phyloP scores from a whole-genome alignment of 2,797 vertebrate genomes.

The Melanotaenia boesemani region DNA sequence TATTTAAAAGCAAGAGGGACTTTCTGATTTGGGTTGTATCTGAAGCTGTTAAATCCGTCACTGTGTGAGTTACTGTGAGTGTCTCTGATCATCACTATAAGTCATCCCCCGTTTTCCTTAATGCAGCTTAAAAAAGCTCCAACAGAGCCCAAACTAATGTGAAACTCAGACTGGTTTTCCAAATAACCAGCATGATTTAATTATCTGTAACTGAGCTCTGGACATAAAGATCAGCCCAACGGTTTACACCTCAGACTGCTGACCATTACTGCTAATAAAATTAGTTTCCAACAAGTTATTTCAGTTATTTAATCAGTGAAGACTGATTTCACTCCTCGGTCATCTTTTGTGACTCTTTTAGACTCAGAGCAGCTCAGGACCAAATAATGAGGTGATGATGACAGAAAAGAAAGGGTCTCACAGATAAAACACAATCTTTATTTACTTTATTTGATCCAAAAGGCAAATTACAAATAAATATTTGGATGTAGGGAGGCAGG shows the following conservation, averaged over 20 bases:
- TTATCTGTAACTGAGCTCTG: background rate
- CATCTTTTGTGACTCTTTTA: slow-evolving; percentile 2
- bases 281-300: slow-evolving; percentile 11
- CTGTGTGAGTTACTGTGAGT: too few species aligned
- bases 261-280: slow-evolving; percentile 29
- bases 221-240: background rate
- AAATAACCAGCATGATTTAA: slow-evolving; percentile 17
- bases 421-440: slow-evolving; percentile 66
- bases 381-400: background rate
- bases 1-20: too few species aligned
- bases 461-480: slow-evolving; percentile 87
- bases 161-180: background rate
- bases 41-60: background rate
- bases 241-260: slow-evolving; percentile 3
- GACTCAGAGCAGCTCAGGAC: too few species aligned
- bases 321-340: slow-evolving; percentile 34
- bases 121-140: background rate
- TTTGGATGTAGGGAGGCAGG: slow-evolving; percentile 68
- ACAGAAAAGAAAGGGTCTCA: slow-evolving; percentile 8
- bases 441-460: slow-evolving; percentile 55
- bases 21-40: background rate
- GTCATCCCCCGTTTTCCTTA: too few species aligned
- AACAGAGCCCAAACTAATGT: background rate
- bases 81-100: too few species aligned
- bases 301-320: slow-evolving; percentile 37